Base-by-base conservation (phyloP, 2,113 vertebrate species). In the Nymphicus hollandicus region DNA sequence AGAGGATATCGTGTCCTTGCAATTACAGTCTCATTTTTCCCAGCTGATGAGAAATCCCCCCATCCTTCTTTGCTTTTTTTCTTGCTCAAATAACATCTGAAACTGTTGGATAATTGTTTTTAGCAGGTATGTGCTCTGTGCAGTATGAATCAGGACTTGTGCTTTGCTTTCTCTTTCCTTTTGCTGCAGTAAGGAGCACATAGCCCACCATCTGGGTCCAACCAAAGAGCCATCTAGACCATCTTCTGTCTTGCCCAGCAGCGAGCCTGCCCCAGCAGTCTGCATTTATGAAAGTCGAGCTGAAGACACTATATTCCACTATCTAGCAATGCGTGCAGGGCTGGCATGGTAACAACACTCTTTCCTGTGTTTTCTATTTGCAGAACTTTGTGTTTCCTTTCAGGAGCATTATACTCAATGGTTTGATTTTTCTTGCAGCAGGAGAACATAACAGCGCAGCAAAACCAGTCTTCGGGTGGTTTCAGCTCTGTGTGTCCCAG, bases 61-160 rank as follows among this genome's bases (percentile, higher is more conserved):
- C 37, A 39, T n/a, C 41, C 2, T 91, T 41, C 63, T 93, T 73
- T 53, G 31, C 20, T 86, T 80, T 83, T 83, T 69, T 14, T 9
- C 6, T 28, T 69, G 46, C 64, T 88, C 37, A 35, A 66, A 60
- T 53, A 66, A 50, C 13, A 2, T 50, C 33, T 33, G 13, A 74
- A 93, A 63, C 46, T 13, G 9, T 18, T n/a, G 4, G 18, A 13
- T 31, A 29, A 19, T 31, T 39, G 22, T 13, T 73, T 92, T 87
- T 64, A 46, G 24, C 7, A 29, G 0, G 0, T 31, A 4, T 27
- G 24, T 43, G 13, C 35, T 74, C 29, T 35, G 39, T 20, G 61
- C n/a, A 55, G 17, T 28, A 20, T 6, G 17, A 79, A 15, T 60
- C 37, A 25, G 63, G 70, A 52, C 13, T 73, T 49, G 7, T 10